A percentile compares a stretch with the other conserved stretches of the same genome.
Conservation (phyloP, 2,113 vertebrate species). For the Vidua macroura region DNA sequence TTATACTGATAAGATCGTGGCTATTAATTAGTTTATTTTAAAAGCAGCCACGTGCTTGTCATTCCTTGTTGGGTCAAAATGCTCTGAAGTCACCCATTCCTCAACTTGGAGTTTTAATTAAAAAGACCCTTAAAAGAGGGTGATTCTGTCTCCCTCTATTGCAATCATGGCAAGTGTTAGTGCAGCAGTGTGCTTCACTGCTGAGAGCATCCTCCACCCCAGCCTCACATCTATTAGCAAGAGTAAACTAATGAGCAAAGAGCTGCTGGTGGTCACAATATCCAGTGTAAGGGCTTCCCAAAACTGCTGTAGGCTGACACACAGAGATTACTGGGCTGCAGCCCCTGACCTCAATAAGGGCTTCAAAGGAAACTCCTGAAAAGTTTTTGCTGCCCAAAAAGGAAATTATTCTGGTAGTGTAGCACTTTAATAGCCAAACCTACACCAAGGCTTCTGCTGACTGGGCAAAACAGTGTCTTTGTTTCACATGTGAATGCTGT, state of each 20-base stretch:
- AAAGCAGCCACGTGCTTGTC: slow-evolving; percentile 11
- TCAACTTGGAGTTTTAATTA: slow-evolving; percentile 41
- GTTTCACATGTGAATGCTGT: background rate
- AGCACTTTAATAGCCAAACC: background rate
- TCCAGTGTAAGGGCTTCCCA: background rate
- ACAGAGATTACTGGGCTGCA: background rate
- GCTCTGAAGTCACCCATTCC: background rate
- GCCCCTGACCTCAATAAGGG: slow-evolving; percentile 1
- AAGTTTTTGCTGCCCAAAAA: background rate
- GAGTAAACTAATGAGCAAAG: slow-evolving; percentile 41
- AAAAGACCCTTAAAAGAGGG: background rate
- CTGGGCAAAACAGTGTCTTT: background rate
- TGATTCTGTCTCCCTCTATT: background rate
- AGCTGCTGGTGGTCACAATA: background rate
- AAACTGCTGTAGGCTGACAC: background rate
- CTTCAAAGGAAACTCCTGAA: slow-evolving; percentile 26
- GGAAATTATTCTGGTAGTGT: background rate
- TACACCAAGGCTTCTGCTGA: background rate
- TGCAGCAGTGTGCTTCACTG: slow-evolving; percentile 4
- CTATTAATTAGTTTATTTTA: slow-evolving; percentile 27
- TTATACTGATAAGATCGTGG: background rate
- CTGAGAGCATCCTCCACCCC: background rate
- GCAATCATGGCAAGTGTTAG: background rate
- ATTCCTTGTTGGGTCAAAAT: background rate
- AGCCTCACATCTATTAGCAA: background rate